These are phyloP conservation scores for Phoenoteleia sp. DNA, from an alignment of 2,888 invertebrate genomes.

Conservation along the genomic window DNA sequence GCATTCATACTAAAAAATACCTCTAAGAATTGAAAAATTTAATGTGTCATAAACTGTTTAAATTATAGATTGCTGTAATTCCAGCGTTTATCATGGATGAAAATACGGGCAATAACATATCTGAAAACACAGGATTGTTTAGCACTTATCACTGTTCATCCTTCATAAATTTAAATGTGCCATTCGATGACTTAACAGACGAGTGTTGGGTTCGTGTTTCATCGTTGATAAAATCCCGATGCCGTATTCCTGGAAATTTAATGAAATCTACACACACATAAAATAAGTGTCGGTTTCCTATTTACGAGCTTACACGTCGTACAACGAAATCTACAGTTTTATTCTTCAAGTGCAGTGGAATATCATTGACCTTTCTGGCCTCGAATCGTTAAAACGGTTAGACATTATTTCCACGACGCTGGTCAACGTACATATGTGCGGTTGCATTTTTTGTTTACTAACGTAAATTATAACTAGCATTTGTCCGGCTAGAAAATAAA, in stretches of 20 bases:
- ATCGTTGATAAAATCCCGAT: slow-evolving; percentile 44
- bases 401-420: slow-evolving; percentile 22
- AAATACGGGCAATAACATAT: slow-evolving; percentile 6
- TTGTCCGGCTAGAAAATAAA: slow-evolving; percentile 16
- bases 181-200: slow-evolving; percentile 31
- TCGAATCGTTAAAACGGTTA: slow-evolving; percentile 54
- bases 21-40: too few species aligned
- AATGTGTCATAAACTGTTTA: slow-evolving; percentile 1
- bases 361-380: slow-evolving; percentile 53
- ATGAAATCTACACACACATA: slow-evolving; percentile 52
- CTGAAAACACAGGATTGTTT: slow-evolving; percentile 8
- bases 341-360: slow-evolving; percentile 45
- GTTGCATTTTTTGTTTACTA: background rate
- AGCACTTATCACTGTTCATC: slow-evolving; percentile 20
- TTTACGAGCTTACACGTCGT: slow-evolving; percentile 60
- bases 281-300: slow-evolving; percentile 56
- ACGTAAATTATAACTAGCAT: slow-evolving; percentile 32
- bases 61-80: slow-evolving; percentile 8
- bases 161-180: slow-evolving; percentile 22
- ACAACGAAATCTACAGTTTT: slow-evolving; percentile 45
- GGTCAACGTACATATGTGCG: background rate
- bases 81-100: background rate
- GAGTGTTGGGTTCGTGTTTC: background rate
- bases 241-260: slow-evolving; percentile 50
- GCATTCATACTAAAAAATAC: too few species aligned